These are phyloP conservation scores for Agrochola lychnidis DNA, from an alignment of 2,888 invertebrate genomes.

Conservation along the genomic window DNA sequence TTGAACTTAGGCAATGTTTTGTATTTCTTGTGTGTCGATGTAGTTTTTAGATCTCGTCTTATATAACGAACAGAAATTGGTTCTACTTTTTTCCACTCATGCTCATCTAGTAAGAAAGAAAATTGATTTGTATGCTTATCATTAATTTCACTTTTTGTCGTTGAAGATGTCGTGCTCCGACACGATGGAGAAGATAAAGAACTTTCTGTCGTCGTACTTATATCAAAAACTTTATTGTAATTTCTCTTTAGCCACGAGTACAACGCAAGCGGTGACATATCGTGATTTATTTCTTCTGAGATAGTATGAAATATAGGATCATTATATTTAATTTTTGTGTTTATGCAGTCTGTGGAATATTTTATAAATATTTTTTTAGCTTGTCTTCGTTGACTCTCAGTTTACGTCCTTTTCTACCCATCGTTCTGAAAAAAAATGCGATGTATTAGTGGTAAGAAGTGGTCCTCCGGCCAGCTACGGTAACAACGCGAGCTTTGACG, in stretches of 20 bases:
- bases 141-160: constrained; percentile 38
- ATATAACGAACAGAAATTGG: constrained; percentile 32
- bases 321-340: constrained; percentile 44
- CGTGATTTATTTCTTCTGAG: constrained; percentile 37
- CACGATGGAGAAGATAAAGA: constrained; percentile 41
- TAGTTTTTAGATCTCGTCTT: constrained; percentile 32
- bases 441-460: constrained; percentile 46
- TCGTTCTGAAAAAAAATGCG: constrained; percentile 45
- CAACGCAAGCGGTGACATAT: constrained; percentile 36
- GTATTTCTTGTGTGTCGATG: constrained; percentile 34
- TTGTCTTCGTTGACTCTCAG: constrained; percentile 36
- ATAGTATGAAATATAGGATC: constrained; percentile 44
- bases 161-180: constrained; percentile 39
- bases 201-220: constrained; percentile 31
- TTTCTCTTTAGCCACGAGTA: constrained; percentile 36
- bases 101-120: constrained; percentile 36
- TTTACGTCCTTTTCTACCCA: constrained; percentile 43
- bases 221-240: constrained; percentile 36
- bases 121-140: constrained; percentile 39
- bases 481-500: constrained; percentile 46
- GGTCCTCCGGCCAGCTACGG: constrained; percentile 45
- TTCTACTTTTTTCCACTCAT: constrained; percentile 43
- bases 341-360: constrained; percentile 38
- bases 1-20: constrained; percentile 38
- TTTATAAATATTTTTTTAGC: constrained; percentile 39